Evolutionary conservation across 2,113 vertebrate genomes (phyloP).

Genomic region (Sardina pilchardus): DNA sequence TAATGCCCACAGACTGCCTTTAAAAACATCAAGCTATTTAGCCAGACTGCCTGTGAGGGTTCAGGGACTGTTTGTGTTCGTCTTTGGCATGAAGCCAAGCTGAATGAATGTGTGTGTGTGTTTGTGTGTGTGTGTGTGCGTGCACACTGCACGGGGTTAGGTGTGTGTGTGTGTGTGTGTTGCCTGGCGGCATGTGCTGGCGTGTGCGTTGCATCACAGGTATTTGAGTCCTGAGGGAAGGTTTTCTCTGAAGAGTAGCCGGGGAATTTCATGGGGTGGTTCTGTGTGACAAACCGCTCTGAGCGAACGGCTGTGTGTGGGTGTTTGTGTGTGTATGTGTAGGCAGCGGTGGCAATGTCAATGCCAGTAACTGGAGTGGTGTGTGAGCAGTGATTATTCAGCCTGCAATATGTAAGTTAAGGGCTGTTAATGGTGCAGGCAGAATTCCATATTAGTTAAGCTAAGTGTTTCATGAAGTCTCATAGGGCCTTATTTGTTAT

Average conservation of each 20-base stretch:
- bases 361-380: background rate
- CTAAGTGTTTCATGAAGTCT: background rate
- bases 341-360: background rate
- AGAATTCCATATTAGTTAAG: background rate
- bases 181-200: constrained; percentile 67
- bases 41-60: constrained; percentile 7
- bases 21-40: constrained; percentile 12
- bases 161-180: constrained; percentile 57
- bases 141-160: constrained; percentile 36
- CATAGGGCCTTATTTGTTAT: background rate
- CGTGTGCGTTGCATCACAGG: constrained; percentile 72
- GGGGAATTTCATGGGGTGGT: background rate
- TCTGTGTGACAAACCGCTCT: constrained; percentile 21
- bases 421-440: background rate
- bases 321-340: constrained; percentile 25
- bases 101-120: constrained; percentile 42
- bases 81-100: constrained; percentile 8
- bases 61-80: constrained; percentile 15
- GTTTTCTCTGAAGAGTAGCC: constrained; percentile 40
- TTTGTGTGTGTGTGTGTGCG: constrained; percentile 31
- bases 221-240: constrained; percentile 73
- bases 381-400: background rate
- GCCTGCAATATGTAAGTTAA: background rate
- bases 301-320: constrained; percentile 39
- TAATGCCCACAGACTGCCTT: constrained; percentile 16